Percentiles rank a stretch among this genome's conserved stretches.
Conservation (phyloP, 2,888 invertebrate genomes). For the Torymus auratus region DNA sequence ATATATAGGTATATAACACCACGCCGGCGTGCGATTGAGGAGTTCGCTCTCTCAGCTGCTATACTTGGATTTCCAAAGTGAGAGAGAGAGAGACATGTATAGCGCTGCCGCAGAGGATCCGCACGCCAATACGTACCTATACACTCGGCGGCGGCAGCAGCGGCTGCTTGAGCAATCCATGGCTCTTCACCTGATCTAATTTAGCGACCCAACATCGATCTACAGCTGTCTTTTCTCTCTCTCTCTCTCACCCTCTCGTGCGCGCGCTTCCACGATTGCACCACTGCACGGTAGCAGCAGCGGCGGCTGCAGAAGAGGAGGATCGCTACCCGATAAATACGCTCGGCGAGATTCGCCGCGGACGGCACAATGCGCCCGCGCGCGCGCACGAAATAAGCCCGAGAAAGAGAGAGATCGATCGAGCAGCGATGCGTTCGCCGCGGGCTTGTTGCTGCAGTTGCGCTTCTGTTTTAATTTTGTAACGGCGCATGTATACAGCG, state of each 20-base stretch:
- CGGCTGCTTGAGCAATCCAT: slow-evolving; percentile 65
- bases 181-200: slow-evolving; percentile 74
- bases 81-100: slow-evolving; percentile 50
- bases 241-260: too few relatives aligned
- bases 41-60: background rate
- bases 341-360: background rate
- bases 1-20: too few relatives aligned
- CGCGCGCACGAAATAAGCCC: background rate
- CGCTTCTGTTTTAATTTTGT: slow-evolving; percentile 27
- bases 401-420: background rate
- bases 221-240: slow-evolving; percentile 65
- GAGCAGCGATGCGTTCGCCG: slow-evolving; percentile 17
- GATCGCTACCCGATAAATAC: slow-evolving; percentile 6
- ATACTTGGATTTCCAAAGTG: slow-evolving; percentile 62
- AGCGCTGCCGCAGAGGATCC: background rate
- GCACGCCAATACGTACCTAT: too few relatives aligned
- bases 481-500: background rate
- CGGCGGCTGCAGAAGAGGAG: background rate
- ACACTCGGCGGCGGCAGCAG: background rate
- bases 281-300: background rate
- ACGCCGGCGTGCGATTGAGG: too few relatives aligned
- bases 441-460: background rate
- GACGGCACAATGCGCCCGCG: slow-evolving; percentile 31
- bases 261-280: background rate
- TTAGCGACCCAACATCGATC: slow-evolving; percentile 74